Evolutionary conservation across 2,888 invertebrate species (phyloP).

Genomic region (Ceramica pisi): DNA sequence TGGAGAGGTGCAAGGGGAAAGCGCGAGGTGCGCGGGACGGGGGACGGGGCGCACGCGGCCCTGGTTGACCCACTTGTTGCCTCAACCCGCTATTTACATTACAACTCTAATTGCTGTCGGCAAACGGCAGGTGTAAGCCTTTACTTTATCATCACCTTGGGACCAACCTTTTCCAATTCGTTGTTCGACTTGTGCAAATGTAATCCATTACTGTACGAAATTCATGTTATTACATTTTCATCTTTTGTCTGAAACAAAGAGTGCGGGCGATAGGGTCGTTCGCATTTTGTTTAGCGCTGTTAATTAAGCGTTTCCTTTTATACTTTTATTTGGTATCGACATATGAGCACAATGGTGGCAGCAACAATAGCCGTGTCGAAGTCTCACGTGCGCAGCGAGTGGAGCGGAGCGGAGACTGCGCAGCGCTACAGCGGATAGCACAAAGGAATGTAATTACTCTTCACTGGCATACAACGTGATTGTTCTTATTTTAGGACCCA

Average conservation of each 20-base stretch:
- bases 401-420: conserved; percentile 44
- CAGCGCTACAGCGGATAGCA: conserved; percentile 68
- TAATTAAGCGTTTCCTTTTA: conserved; percentile 48
- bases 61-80: conserved; percentile 90
- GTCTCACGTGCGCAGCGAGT: conserved; percentile 51
- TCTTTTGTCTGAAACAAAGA: conserved; percentile 24
- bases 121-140: conserved; percentile 76
- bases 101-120: conserved; percentile 81
- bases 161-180: conserved; percentile 75
- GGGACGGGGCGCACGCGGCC: conserved; percentile 68
- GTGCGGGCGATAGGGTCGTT: conserved; percentile 8
- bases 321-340: conserved; percentile 63
- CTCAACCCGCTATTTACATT: conserved; percentile 85
- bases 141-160: conserved; percentile 75
- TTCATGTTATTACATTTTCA: conserved; percentile 48
- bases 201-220: conserved; percentile 60
- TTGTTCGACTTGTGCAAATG: conserved; percentile 69
- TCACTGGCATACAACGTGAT: conserved; percentile 78
- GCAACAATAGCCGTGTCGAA: conserved; percentile 56
- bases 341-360: conserved; percentile 61
- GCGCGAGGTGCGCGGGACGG: conserved; percentile 30
- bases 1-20: conserved; percentile 63
- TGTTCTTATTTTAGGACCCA: conserved; percentile 72
- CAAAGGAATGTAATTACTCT: conserved; percentile 88
- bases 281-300: conserved; percentile 21